Percentiles rank a stretch among this genome's conserved stretches.
phyloP scores from a whole-genome alignment of 2,113 vertebrate genomes.

The Triplophysa dalaica region DNA sequence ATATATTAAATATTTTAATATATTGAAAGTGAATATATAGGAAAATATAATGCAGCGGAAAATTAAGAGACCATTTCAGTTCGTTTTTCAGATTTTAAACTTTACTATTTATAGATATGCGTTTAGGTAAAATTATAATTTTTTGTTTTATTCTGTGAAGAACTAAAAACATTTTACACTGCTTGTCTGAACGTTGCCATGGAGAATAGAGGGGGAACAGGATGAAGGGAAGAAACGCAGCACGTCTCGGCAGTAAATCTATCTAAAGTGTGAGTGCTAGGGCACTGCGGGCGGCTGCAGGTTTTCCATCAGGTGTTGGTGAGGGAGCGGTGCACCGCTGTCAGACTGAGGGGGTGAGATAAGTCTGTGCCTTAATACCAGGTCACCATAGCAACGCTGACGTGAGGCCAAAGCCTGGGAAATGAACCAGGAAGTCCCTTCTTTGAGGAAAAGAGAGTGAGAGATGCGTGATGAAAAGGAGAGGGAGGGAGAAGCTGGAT shows the following conservation, averaged over 20 bases:
- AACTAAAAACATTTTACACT: too few relatives aligned
- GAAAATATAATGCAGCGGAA: too few relatives aligned
- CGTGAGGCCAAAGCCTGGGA: conserved; percentile 45
- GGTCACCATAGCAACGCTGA: conserved; percentile 67
- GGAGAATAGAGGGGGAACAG: neutral
- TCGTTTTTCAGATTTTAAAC: too few relatives aligned
- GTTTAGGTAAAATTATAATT: too few relatives aligned
- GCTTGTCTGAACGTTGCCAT: neutral
- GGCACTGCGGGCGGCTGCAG: neutral
- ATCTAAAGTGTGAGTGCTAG: neutral
- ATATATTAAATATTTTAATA: too few relatives aligned
- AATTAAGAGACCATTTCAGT: too few relatives aligned
- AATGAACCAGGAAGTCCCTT: conserved; percentile 58
- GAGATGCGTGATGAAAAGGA: conserved; percentile 8
- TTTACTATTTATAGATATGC: too few relatives aligned
- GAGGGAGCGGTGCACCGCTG: conserved; percentile 37
- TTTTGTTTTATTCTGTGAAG: too few relatives aligned
- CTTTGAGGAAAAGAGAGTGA: conserved; percentile 34
- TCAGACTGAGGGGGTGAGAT: conserved; percentile 46
- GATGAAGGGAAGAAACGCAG: neutral
- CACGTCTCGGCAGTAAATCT: neutral
- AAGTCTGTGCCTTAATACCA: conserved; percentile 59
- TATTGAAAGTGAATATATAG: too few relatives aligned
- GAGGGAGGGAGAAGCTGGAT: conserved; percentile 36
- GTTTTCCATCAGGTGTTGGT: conserved; percentile 42